phyloP scores from a whole-genome alignment of 2,888 invertebrate genomes.

The Ypsolopha scabrella region DNA sequence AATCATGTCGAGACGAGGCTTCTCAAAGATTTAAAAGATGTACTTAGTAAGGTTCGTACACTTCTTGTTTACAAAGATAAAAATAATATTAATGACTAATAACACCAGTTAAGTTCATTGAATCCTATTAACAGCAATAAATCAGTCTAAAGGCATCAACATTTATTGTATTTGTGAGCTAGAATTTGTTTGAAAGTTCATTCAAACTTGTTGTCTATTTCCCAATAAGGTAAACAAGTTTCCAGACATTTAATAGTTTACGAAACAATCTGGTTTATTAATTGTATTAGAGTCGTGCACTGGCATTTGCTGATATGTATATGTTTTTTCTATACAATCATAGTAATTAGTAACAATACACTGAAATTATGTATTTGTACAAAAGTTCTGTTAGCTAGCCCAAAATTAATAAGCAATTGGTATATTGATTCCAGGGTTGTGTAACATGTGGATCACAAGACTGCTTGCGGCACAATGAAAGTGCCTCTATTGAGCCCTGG shows the following conservation, averaged over 20 bases:
- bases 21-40: constrained; percentile 16
- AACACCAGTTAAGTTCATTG: not conserved
- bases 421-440: constrained; percentile 42
- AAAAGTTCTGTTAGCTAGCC: not conserved
- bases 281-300: not conserved
- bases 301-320: not conserved
- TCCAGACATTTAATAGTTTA: not conserved
- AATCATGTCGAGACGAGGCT: constrained; percentile 34
- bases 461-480: constrained; percentile 69
- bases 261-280: not conserved
- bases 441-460: constrained; percentile 71
- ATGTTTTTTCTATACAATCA: not conserved
- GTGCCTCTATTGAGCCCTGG: constrained; percentile 72
- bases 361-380: not conserved
- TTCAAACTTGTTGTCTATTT: not conserved
- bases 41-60: constrained; percentile 1
- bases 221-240: not conserved
- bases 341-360: not conserved
- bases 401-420: no score
- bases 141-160: not conserved
- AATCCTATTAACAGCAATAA: not conserved
- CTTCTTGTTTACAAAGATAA: not conserved
- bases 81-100: not conserved
- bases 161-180: not conserved
- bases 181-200: not conserved